Base-by-base conservation (phyloP, 35 echinoderm and acorn worm genomes). In the Apostichopus parvimensis region DNA sequence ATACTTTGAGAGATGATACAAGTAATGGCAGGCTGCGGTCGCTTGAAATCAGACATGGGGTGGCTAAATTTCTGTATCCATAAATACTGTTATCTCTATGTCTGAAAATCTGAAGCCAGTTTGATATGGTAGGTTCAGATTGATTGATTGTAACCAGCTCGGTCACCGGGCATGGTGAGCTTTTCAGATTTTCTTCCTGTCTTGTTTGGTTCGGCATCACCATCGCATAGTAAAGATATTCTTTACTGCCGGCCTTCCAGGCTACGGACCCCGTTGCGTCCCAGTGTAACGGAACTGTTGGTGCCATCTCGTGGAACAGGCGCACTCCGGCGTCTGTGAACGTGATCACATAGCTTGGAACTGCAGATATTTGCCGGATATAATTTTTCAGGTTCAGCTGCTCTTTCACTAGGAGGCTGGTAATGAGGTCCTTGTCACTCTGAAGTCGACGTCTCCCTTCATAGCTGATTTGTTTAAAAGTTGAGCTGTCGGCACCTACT, bases 261-360 rank as follows among this genome's bases (percentile, higher is more conserved):
- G 56, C 83, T 61, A 87, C 56, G 12, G 57, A 60, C 53, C 83
- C 83, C 9, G 83, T 87, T 58, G 83, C 83, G n/a, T 87, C 83
- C 83, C 83, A 87, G 56, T 87, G 83, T 11, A 87, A 17, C 6
- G 83, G 83, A 6, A 59, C 54, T 24, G 83, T 86, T 64, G 8
- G 21, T 20, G 83, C 83, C 60, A 87, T 8, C 4, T 86, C 54
- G 54, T 86, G 83, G 22, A 86, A 86, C 14, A 86, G 54, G 11
- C 83, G 54, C 8, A 86, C 54, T 8, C 56, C 83, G 9, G 83
- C 83, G 3, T 87, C 83, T 58, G 83, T 60, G 56, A 87, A 61
- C 22, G 83, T 26, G 11, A 87, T 87, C 10, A 87, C 83, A 24
- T 65, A 26, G 56, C 56, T n/a, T 6, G 83, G 83, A 21, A 61